These are phyloP conservation scores for Theocolax elegans DNA, from an alignment of 1,140 invertebrate species.

Conservation along the genomic window DNA sequence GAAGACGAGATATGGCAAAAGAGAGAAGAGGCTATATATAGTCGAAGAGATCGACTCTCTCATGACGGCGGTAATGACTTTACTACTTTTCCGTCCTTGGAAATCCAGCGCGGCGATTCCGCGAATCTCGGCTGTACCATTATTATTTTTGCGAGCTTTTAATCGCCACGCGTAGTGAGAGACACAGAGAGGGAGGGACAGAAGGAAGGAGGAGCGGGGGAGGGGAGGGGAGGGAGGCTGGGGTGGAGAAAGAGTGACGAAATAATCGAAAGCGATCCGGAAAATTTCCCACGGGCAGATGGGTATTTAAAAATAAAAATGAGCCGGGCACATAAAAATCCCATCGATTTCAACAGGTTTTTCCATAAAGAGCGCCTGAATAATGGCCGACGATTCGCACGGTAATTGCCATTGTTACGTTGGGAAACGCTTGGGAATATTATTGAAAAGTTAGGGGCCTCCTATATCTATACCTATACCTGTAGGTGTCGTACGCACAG, in stretches of 20 bases:
- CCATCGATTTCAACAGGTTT: slow-evolving; percentile 23
- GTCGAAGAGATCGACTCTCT: not conserved
- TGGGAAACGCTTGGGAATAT: not conserved
- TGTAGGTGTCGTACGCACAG: too few species aligned
- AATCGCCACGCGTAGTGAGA: not conserved
- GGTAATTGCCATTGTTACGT: slow-evolving; percentile 14
- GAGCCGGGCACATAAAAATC: not conserved
- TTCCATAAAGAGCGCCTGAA: not conserved
- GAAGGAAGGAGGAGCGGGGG: too few species aligned
- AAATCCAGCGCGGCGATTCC: slow-evolving; percentile 8
- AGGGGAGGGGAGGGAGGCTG: too few species aligned
- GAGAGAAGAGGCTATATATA: too few species aligned
- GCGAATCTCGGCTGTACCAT: slow-evolving; percentile 13
- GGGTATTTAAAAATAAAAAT: not conserved
- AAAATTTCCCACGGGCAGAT: too few species aligned
- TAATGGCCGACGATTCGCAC: too few species aligned
- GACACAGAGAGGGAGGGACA: too few species aligned
- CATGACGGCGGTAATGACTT: slow-evolving; percentile 18
- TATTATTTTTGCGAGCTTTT: slow-evolving; percentile 26
- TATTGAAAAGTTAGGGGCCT: too few species aligned
- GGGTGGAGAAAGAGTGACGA: not conserved
- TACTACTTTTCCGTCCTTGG: slow-evolving; percentile 24
- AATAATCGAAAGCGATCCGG: slow-evolving; percentile 11
- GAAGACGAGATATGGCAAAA: not conserved
- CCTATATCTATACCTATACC: too few species aligned